phyloP scores from a whole-genome alignment of 2,888 invertebrate genomes.

The Rhopalosiphum nymphaeae region DNA sequence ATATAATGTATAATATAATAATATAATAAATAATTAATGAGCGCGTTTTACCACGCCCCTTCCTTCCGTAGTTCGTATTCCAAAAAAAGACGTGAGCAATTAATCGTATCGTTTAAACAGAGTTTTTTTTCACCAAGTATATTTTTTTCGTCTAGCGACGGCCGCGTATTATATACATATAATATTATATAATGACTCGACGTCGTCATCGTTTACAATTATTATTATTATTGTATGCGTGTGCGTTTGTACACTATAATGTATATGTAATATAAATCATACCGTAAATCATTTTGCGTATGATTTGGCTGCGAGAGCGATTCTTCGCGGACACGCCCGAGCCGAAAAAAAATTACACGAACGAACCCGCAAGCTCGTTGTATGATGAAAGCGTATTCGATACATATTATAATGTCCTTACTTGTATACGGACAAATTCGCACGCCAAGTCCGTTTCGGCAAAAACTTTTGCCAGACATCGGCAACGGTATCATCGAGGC shows the following conservation, averaged over 20 bases:
- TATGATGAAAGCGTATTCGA: not conserved
- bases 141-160: not conserved
- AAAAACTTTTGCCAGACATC: not conserved
- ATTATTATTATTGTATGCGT: not conserved
- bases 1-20: not conserved
- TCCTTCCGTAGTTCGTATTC: not conserved
- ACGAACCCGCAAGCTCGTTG: not conserved
- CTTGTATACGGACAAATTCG: not conserved
- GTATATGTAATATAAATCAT: not conserved
- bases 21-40: not conserved
- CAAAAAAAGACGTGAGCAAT: constrained; percentile 22
- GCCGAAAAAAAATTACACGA: not conserved
- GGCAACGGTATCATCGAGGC: not conserved
- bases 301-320: not conserved
- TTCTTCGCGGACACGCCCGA: constrained; percentile 30
- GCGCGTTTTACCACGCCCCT: not conserved
- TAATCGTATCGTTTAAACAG: constrained; percentile 14
- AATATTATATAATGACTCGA: not conserved
- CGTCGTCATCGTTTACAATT: not conserved
- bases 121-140: not conserved
- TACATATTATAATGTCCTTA: not conserved
- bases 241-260: not conserved
- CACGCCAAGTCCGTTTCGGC: not conserved
- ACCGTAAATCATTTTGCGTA: not conserved
- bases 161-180: not conserved